phyloP scores from a whole-genome alignment of 2,797 vertebrate genomes.

The Dryobates pubescens region DNA sequence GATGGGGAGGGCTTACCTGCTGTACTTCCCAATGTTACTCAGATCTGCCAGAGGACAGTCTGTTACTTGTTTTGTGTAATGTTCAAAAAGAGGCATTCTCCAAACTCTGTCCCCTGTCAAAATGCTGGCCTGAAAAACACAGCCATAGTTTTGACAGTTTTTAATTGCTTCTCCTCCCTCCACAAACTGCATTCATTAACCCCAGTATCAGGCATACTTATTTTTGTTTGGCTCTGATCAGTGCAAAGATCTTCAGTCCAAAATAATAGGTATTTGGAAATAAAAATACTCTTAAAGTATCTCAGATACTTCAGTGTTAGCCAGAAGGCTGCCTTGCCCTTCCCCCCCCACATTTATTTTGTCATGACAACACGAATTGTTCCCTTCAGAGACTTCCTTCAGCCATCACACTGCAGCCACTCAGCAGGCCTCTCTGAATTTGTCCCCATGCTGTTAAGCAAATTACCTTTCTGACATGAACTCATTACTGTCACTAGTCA shows the following conservation, averaged over 20 bases:
- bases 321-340: not conserved
- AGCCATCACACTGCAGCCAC: not conserved
- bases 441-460: not conserved
- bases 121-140: slow-evolving; percentile 85
- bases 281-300: not conserved
- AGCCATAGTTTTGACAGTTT: not conserved
- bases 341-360: not conserved
- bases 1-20: slow-evolving; percentile 76
- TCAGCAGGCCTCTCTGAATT: not conserved
- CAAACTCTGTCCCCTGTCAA: slow-evolving; percentile 96
- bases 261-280: not conserved
- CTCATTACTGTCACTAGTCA: not conserved
- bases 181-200: not conserved
- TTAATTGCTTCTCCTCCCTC: no score
- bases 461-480: not conserved
- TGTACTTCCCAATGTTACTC: slow-evolving; percentile 94
- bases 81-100: slow-evolving; percentile 98
- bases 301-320: not conserved
- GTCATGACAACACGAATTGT: not conserved
- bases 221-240: not conserved
- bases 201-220: not conserved
- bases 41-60: slow-evolving; percentile 92
- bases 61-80: slow-evolving; percentile 92
- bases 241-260: not conserved
- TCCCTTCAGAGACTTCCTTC: not conserved